Base-by-base conservation (phyloP, 2,888 invertebrate genomes). In the Xestia c-nigrum region DNA sequence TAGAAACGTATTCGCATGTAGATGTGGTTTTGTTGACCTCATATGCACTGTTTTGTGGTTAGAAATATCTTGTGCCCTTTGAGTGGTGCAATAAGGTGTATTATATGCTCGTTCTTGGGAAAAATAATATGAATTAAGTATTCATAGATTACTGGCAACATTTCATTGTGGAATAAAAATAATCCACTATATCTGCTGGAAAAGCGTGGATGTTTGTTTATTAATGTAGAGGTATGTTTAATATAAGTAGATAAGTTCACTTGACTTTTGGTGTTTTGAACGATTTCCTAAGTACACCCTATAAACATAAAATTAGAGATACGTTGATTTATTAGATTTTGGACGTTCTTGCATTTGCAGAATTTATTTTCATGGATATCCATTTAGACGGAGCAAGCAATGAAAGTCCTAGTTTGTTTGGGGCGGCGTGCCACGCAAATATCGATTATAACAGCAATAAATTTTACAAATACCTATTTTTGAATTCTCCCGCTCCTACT, bases 31-130 rank as follows among this genome's bases (percentile, higher is more conserved):
- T 72, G 69, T 50, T 83, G 78, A 85, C 83, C 86, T 74, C 86
- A 73, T 65, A 77, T 68, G 85, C 73, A 73, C 59, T 77, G 82
- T 64, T 83, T 74, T 72, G 83, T 85, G 83, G 74, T 64, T 72
- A 61, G 65, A 66, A 83, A 84, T 84, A 84, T 83, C 73, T 76
- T 24, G 21, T 78, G 59, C 68, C 73, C 86, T 72, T 83, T 73
- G 46, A 67, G 31, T 71, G 69, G 47, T 83, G 72, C 76, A 81
- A 55, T 68, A 70, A 64, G 38, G 76, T 64, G 21, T 67, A 2
- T 63, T 76, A 24, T 3, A 43, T 59, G 14, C 10, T 59, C 43
- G 16, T 83, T 38, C 61, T 38, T 9, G 38, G 12, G 16, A 38
- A 52, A 65, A 40, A 67, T 67, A 68, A 31, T 31, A 31, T 31